phyloP scores from a whole-genome alignment of 2,113 vertebrate species.

The Sakesphorus luctuosus region DNA sequence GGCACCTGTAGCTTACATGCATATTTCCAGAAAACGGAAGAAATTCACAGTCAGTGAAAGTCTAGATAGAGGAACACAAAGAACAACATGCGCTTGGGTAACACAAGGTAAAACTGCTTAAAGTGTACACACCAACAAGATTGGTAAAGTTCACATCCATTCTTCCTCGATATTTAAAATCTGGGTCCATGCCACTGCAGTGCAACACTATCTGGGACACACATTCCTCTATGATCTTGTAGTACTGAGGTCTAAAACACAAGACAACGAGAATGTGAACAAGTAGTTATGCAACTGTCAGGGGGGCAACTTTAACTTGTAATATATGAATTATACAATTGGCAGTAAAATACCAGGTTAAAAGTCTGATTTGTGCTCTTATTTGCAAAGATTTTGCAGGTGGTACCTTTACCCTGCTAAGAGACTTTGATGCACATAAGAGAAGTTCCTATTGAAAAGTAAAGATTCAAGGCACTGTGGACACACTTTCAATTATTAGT shows the following conservation, averaged over 20 bases:
- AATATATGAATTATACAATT: not conserved
- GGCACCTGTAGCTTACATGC: not conserved
- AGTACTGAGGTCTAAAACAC: slow-evolving; percentile 90
- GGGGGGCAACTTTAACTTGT: not conserved
- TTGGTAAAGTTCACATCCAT: slow-evolving; percentile 92
- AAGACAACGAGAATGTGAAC: not conserved
- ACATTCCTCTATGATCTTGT: slow-evolving; percentile 97
- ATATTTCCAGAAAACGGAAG: not conserved
- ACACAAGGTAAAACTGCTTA: not conserved
- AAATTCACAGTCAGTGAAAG: not conserved
- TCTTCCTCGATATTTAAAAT: slow-evolving; percentile 91
- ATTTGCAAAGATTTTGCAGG: not conserved
- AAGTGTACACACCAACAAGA: slow-evolving; percentile 84
- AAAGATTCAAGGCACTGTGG: not conserved
- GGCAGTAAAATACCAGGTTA: not conserved
- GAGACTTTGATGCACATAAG: fast-evolving
- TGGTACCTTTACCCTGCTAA: not conserved
- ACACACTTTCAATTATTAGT: not conserved
- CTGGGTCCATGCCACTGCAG: slow-evolving; percentile 92
- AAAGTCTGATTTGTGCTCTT: not conserved
- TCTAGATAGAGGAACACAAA: not conserved
- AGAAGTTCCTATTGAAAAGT: not conserved
- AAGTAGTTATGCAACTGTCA: not conserved
- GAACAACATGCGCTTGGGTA: not conserved
- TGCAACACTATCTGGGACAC: slow-evolving; percentile 94